phyloP scores from a whole-genome alignment of 2,888 invertebrate genomes.

The Actias luna region DNA sequence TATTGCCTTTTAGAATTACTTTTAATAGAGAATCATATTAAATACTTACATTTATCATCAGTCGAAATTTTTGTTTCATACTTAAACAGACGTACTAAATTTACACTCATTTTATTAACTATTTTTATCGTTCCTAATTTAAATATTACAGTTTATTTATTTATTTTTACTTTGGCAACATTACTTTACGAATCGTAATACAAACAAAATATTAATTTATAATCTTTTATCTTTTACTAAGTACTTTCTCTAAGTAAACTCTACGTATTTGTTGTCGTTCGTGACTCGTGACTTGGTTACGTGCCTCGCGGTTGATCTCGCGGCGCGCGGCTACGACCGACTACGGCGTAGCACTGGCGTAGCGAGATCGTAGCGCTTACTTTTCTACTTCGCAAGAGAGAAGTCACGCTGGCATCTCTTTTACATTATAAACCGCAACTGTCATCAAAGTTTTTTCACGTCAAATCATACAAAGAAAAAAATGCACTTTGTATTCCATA shows the following conservation, averaged over 20 bases:
- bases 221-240: background rate
- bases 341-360: slow-evolving; percentile 74
- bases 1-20: too few species aligned
- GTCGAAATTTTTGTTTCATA: slow-evolving; percentile 50
- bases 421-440: background rate
- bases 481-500: background rate
- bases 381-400: slow-evolving; percentile 7
- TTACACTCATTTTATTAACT: slow-evolving; percentile 63
- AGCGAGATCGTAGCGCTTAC: slow-evolving; percentile 26
- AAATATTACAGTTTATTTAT: slow-evolving; percentile 16
- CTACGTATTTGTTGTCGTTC: slow-evolving; percentile 50
- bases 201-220: background rate
- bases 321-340: slow-evolving; percentile 66
- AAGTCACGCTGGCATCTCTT: background rate
- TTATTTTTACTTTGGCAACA: slow-evolving; percentile 29
- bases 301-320: slow-evolving; percentile 36
- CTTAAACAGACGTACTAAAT: slow-evolving; percentile 55
- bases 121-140: background rate
- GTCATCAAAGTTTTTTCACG: background rate
- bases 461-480: background rate
- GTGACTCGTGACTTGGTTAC: too few species aligned
- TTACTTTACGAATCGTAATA: background rate
- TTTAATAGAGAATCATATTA: background rate
- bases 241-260: background rate
- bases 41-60: slow-evolving; percentile 52